These are phyloP conservation scores for Halcyon smyrnensis DNA, from an alignment of 2,797 vertebrate genomes.

Conservation along the genomic window DNA sequence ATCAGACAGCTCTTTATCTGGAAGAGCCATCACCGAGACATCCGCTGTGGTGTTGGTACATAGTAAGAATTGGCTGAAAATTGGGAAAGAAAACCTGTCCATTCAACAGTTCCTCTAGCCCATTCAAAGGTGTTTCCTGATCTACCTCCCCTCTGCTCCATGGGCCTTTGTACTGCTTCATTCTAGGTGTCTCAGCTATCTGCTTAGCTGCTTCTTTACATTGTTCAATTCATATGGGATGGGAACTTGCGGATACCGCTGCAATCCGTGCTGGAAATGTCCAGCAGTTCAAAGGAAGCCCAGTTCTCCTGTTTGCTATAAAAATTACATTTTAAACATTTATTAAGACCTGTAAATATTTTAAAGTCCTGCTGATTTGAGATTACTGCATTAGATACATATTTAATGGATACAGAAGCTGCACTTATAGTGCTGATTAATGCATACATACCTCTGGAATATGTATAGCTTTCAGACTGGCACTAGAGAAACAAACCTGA, in stretches of 20 bases:
- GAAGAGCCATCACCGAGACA: background rate
- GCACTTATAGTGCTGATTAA: background rate
- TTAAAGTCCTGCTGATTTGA: background rate
- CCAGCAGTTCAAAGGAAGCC: background rate
- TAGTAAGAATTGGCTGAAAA: background rate
- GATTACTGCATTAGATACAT: conserved; percentile 31
- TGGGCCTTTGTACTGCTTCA: background rate
- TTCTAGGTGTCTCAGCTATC: background rate
- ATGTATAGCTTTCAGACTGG: background rate
- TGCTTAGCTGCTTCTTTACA: background rate
- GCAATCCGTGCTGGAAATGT: background rate
- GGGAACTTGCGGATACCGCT: background rate
- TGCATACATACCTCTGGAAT: background rate
- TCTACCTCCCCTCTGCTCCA: background rate
- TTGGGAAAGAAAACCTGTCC: background rate
- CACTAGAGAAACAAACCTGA: background rate
- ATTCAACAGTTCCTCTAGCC: background rate
- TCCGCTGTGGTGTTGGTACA: background rate
- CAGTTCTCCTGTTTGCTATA: background rate
- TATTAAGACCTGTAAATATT: conserved; percentile 48
- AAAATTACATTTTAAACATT: conserved; percentile 41
- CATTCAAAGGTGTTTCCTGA: background rate
- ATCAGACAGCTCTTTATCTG: background rate
- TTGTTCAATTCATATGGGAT: background rate
- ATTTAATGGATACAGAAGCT: conserved; percentile 18